phyloP scores from a whole-genome alignment of 64 coral and sea anemone genomes.

The Orbicella faveolata region DNA sequence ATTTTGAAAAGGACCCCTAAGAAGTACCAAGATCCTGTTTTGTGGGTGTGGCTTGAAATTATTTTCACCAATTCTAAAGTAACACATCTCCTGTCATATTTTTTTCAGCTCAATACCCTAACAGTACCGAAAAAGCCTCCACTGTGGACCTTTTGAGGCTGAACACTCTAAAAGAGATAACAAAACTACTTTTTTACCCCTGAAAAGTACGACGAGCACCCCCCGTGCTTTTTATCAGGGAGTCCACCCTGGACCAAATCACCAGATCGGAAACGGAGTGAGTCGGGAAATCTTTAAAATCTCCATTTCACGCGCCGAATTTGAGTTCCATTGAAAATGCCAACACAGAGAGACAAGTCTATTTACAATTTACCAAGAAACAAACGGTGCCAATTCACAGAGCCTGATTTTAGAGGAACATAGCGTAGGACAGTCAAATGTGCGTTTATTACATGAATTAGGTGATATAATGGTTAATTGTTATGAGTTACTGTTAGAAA shows the following conservation, averaged over 20 bases:
- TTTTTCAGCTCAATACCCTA: no score
- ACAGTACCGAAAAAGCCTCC: no score
- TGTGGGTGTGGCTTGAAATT: no score
- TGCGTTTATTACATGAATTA: slow-evolving; percentile 24
- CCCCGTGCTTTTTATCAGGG: no score
- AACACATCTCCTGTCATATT: no score
- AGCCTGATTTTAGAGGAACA: slow-evolving; percentile 29
- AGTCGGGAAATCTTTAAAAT: not conserved
- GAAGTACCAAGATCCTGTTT: no score
- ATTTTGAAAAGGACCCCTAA: no score
- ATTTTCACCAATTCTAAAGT: no score
- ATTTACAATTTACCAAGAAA: slow-evolving; percentile 50
- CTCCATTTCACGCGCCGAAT: slow-evolving; percentile 10
- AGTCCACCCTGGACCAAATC: not conserved
- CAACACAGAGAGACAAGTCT: slow-evolving; percentile 19
- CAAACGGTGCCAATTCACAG: slow-evolving; percentile 20
- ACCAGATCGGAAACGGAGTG: not conserved
- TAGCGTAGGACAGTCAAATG: not conserved
- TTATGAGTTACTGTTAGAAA: slow-evolving; percentile 25
- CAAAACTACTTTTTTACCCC: no score
- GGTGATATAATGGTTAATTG: slow-evolving; percentile 25
- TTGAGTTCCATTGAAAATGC: slow-evolving; percentile 41
- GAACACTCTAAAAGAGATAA: no score
- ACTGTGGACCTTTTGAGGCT: no score
- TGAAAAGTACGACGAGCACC: no score